Conservation (phyloP, 2,797 vertebrate genomes). For the Myiotriccus ornatus region DNA sequence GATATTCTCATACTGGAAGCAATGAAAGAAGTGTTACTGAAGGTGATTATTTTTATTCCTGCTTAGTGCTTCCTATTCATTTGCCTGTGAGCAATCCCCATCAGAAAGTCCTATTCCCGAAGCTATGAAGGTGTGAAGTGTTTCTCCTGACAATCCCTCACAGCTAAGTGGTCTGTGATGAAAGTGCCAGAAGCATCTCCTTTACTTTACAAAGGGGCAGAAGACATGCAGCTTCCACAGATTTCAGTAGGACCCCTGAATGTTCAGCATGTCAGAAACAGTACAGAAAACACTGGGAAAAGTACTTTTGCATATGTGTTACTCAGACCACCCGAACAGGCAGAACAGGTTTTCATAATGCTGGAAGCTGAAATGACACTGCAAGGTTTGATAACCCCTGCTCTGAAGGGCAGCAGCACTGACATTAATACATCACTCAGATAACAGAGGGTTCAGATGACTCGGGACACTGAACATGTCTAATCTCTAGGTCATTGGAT, state of each 20-base stretch:
- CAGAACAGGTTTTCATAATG: background rate
- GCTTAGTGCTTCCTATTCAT: background rate
- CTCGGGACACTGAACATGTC: background rate
- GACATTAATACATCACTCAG: background rate
- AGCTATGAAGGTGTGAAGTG: background rate
- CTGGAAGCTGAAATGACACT: background rate
- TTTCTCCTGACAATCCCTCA: background rate
- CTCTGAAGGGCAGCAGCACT: background rate
- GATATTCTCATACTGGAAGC: background rate
- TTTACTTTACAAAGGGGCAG: background rate
- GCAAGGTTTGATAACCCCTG: background rate
- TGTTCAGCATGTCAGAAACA: background rate
- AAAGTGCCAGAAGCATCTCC: background rate
- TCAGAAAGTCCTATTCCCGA: background rate
- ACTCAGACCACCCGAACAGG: background rate
- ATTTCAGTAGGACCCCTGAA: background rate
- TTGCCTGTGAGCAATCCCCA: background rate
- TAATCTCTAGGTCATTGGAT: background rate
- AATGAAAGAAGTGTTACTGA: conserved; percentile 7
- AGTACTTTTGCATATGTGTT: background rate
- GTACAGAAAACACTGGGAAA: background rate
- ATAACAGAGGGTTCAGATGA: background rate
- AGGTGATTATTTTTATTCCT: background rate
- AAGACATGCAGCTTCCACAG: background rate
- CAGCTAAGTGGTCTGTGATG: background rate